These are phyloP conservation scores for Megaceryle maxima DNA, from an alignment of 2,113 vertebrate genomes.

Conservation along the genomic window DNA sequence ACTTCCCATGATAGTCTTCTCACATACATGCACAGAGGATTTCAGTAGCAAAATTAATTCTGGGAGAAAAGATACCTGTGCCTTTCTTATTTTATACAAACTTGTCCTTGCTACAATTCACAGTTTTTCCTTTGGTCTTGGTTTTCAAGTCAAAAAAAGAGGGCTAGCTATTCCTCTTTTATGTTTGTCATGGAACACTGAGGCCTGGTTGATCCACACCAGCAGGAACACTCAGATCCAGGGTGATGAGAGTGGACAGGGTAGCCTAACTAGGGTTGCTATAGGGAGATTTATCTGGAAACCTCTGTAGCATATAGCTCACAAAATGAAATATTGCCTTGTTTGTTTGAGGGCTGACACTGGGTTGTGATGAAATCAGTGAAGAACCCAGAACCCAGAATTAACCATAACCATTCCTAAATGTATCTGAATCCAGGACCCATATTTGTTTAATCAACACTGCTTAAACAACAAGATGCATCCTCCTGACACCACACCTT, in stretches of 20 bases:
- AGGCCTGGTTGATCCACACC: not conserved
- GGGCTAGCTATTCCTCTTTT: not conserved
- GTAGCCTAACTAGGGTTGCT: fast-evolving
- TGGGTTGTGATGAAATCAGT: not conserved
- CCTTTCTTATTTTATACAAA: not conserved
- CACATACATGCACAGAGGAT: not conserved
- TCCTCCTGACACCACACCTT: fast-evolving
- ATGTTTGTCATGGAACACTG: not conserved
- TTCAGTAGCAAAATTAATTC: not conserved
- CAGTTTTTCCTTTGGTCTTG: not conserved
- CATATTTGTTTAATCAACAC: fast-evolving
- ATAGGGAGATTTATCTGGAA: not conserved
- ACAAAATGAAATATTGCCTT: not conserved
- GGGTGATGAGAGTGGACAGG: not conserved
- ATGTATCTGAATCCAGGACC: not conserved
- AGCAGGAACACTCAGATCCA: not conserved
- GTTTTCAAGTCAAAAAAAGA: not conserved
- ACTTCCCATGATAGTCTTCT: not conserved
- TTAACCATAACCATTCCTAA: not conserved
- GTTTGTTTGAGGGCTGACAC: not conserved
- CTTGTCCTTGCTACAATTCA: not conserved
- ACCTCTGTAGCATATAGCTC: not conserved
- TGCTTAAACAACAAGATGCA: not conserved
- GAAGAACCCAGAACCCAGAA: not conserved
- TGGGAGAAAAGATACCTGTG: not conserved